These are phyloP conservation scores for Athalia circularis DNA, from an alignment of 2,888 invertebrate genomes.

Conservation along the genomic window DNA sequence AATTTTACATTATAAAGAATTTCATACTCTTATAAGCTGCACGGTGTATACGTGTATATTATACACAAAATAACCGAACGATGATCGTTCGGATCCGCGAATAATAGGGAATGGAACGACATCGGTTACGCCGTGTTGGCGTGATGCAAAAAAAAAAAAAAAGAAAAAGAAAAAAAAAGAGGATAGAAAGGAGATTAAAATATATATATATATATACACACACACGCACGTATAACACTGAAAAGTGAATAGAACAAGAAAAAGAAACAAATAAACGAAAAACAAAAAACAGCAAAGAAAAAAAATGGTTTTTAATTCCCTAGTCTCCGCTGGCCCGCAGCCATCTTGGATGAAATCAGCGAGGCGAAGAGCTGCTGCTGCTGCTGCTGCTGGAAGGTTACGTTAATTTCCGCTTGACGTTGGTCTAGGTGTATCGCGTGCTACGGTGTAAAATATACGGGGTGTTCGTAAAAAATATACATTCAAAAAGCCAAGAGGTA, in stretches of 20 bases:
- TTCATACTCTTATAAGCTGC: neutral
- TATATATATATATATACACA: neutral
- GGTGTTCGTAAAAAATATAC: conserved; percentile 4
- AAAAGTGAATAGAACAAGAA: neutral
- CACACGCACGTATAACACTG: no score
- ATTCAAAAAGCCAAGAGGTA: neutral
- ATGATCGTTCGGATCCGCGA: no score
- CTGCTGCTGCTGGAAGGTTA: conserved; percentile 19
- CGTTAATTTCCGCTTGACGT: conserved; percentile 21
- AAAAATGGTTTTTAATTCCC: conserved; percentile 18
- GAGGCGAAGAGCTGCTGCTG: conserved; percentile 30
- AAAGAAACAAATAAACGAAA: neutral
- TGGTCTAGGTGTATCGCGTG: conserved; percentile 15
- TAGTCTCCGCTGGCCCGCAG: conserved; percentile 2
- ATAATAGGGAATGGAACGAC: no score
- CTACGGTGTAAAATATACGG: neutral
- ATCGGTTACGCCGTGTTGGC: no score
- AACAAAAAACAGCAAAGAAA: neutral
- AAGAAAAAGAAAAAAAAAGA: neutral
- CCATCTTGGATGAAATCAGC: conserved; percentile 41
- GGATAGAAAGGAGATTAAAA: neutral
- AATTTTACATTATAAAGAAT: neutral
- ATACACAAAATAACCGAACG: no score
- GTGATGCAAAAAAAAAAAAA: neutral
- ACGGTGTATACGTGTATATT: no score